Percentiles rank a stretch among this genome's conserved stretches.
phyloP scores from a whole-genome alignment of 2,113 vertebrate species.

The Sarotherodon lohbergeri region DNA sequence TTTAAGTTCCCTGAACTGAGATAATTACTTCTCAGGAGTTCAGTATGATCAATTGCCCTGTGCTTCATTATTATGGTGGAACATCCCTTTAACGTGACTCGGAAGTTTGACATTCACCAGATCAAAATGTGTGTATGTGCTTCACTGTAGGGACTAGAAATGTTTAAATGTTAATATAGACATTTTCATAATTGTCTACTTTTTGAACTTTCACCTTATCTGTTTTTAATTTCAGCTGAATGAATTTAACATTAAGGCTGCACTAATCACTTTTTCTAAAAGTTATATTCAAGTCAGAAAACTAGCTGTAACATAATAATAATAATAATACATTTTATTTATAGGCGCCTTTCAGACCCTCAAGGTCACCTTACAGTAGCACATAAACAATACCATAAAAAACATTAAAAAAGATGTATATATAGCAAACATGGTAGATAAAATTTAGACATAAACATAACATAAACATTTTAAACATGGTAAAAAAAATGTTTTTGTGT shows the following conservation, averaged over 20 bases:
- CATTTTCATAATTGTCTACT: neutral
- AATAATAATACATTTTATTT: too few relatives aligned
- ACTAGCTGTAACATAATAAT: neutral
- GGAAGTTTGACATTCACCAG: neutral
- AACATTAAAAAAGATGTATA: too few relatives aligned
- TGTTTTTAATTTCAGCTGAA: neutral
- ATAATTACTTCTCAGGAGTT: conserved; percentile 35
- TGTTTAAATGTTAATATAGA: neutral
- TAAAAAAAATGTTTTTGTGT: neutral
- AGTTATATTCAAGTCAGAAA: neutral
- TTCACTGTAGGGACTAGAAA: neutral
- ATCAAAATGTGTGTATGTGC: neutral
- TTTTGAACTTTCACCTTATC: neutral
- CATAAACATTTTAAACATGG: neutral
- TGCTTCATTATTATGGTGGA: conserved; percentile 22
- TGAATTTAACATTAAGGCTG: neutral
- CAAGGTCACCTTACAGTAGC: too few relatives aligned
- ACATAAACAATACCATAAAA: too few relatives aligned
- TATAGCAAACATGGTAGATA: too few relatives aligned
- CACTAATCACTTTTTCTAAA: neutral
- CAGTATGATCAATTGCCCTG: conserved; percentile 5
- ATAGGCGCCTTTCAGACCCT: too few relatives aligned
- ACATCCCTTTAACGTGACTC: conserved; percentile 14
- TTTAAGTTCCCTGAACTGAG: neutral
- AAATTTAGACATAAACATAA: too few relatives aligned